phyloP scores from a whole-genome alignment of 2,797 vertebrate species.

The Pantherophis alleghaniensis region DNA sequence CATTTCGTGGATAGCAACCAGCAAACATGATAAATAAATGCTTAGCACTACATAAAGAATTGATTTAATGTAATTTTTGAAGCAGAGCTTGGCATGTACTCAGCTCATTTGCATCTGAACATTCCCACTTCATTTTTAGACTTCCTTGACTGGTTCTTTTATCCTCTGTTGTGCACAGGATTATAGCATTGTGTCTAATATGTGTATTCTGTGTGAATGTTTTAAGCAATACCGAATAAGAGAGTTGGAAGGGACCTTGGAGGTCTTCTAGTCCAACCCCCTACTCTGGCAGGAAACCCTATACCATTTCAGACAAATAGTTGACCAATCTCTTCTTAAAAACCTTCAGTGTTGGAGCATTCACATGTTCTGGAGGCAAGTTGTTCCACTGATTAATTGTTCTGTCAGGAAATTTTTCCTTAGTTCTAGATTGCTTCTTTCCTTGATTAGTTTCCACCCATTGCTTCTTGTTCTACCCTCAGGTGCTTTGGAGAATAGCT shows the following conservation, averaged over 20 bases:
- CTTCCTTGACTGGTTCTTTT: background rate
- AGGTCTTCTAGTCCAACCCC: background rate
- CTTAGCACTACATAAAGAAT: background rate
- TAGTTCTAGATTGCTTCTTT: background rate
- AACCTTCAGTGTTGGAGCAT: background rate
- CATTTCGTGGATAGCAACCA: background rate
- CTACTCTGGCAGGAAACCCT: background rate
- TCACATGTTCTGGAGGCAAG: background rate
- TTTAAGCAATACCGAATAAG: background rate
- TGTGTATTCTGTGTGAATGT: background rate
- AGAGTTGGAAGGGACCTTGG: background rate
- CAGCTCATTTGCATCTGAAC: background rate
- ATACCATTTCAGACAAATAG: background rate
- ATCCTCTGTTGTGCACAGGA: background rate
- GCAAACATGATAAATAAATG: constrained; percentile 7
- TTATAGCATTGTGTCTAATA: background rate
- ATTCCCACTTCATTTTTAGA: background rate
- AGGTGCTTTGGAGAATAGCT: too few relatives aligned
- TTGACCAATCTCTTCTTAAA: background rate
- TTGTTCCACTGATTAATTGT: background rate
- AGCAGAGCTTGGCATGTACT: background rate
- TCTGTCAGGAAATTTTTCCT: background rate
- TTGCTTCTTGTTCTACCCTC: background rate
- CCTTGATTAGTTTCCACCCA: background rate
- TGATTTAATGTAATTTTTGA: background rate